Conservation (phyloP, 2,888 invertebrate genomes). For the Anthrax anthrax region DNA sequence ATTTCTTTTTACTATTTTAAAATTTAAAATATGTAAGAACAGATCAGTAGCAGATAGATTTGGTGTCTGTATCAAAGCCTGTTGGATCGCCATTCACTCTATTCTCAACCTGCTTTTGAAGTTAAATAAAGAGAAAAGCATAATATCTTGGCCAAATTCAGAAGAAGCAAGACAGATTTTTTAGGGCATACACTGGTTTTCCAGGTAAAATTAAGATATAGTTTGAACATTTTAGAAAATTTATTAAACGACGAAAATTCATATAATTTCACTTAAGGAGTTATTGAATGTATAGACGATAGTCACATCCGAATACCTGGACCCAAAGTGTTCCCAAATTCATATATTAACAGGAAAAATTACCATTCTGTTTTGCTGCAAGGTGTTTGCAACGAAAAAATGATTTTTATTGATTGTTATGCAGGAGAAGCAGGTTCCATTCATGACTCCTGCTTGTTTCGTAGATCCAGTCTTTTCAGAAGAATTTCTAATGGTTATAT, state of each 20-base stretch:
- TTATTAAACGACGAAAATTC: background rate
- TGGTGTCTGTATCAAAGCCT: background rate
- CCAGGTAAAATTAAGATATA: background rate
- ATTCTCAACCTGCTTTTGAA: background rate
- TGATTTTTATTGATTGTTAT: slow-evolving; percentile 4
- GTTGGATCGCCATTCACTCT: no score
- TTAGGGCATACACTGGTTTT: background rate
- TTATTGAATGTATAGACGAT: slow-evolving; percentile 2
- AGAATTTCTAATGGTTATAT: background rate
- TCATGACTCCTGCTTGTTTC: slow-evolving; percentile 4
- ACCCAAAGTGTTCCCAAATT: slow-evolving; percentile 2
- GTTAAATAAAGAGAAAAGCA: background rate
- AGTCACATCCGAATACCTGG: background rate
- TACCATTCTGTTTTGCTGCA: slow-evolving; percentile 2
- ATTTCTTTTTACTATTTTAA: no score
- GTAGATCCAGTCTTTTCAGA: slow-evolving; percentile 4
- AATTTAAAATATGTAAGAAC: background rate
- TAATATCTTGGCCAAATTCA: background rate
- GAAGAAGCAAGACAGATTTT: background rate
- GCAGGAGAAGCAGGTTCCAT: slow-evolving; percentile 5
- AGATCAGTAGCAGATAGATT: slow-evolving; percentile 1
- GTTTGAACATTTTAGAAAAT: background rate
- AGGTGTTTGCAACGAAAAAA: slow-evolving; percentile 1
- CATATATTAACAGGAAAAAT: slow-evolving; percentile 4
- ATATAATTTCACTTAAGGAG: background rate